phyloP scores from a whole-genome alignment of 2,888 invertebrate species.

The Latheticus oryzae region DNA sequence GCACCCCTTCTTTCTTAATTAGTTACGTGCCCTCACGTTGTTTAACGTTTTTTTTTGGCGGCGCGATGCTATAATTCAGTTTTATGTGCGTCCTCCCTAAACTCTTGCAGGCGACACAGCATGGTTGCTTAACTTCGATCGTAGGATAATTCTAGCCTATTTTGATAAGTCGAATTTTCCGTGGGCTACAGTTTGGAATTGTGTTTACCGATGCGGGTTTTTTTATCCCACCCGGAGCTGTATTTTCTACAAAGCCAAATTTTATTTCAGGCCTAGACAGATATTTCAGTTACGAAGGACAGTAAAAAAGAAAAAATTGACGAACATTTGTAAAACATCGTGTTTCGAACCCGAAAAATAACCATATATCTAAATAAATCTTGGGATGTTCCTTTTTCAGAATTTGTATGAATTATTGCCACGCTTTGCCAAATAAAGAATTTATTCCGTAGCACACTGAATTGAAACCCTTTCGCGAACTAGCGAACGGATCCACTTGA shows the following conservation, averaged over 20 bases:
- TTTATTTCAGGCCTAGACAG: neutral
- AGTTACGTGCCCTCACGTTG: constrained; percentile 30
- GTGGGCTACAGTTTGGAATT: constrained; percentile 1
- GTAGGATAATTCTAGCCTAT: neutral
- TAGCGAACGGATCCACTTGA: constrained; percentile 12
- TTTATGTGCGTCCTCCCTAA: constrained; percentile 6
- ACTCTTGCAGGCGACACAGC: constrained; percentile 17
- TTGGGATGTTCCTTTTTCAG: constrained; percentile 26
- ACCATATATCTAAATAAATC: constrained; percentile 33
- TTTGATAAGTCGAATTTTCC: constrained; percentile 18
- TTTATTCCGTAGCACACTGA: constrained; percentile 29
- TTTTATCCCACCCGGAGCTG: neutral
- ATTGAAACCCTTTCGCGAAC: constrained; percentile 34
- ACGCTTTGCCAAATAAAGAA: constrained; percentile 31
- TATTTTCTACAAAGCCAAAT: neutral
- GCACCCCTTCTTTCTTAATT: constrained; percentile 20
- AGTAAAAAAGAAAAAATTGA: constrained; percentile 19
- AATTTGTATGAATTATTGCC: constrained; percentile 35
- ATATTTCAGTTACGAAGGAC: constrained; percentile 3
- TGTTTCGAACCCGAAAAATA: constrained; percentile 26
- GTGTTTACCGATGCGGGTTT: neutral
- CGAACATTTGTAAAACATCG: constrained; percentile 28
- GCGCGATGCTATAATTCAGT: constrained; percentile 24
- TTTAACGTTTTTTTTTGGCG: constrained; percentile 28
- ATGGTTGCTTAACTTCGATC: constrained; percentile 1